Evolutionary conservation across 2,113 vertebrate species (phyloP), one percentile per base, ranked within the genome.

Genomic region (Eulemur macaco): DNA sequence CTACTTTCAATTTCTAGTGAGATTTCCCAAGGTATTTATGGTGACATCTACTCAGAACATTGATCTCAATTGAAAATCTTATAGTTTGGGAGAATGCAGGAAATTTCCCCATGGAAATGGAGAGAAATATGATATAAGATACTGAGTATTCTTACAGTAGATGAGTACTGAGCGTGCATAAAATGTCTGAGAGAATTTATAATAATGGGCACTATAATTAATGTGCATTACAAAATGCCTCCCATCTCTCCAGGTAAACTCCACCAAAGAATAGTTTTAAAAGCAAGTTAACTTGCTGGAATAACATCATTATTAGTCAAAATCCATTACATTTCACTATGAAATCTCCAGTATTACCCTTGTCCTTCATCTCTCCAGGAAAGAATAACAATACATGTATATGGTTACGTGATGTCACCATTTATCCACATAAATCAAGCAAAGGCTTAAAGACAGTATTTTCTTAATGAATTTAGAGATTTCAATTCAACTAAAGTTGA

Each of bases 1-100:
- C 27, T 52, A n/a, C 21, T 81, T 95, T 93, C 58, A 81, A 54
- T 83, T 91, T n/a, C 76, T 91, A 77, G 47, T 86, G 73, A 96
- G 93, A 97, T 96, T 94, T 97, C 96, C 95, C 66, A 58, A 93
- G 92, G 31, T 92, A 92, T 85, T 90, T 93, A 71, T 58, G 60
- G 58, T 39, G 11, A 95, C 92, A 93, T 82, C 77, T 54, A 97
- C 45, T 18, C 74, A 90, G 60, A 92, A 74, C 9, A 88, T 39
- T 93, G 89, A 97, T 96, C 84, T 97, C 87, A 95, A 60, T 0
- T 83, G 89, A 76, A 96, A 95, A 96, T 94, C 89, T 85, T 93
- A 74, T 23, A 77, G 42, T 90, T 66, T 94, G 66, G 64, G 71
- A 90, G 23, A 77, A 95, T 39, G 64, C 25, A 63, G 87, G 64